A percentile compares a stretch with the other conserved stretches of the same genome.
These are phyloP conservation scores for Galerucella pusilla DNA, from an alignment of 2,888 invertebrate species.

Conservation along the genomic window DNA sequence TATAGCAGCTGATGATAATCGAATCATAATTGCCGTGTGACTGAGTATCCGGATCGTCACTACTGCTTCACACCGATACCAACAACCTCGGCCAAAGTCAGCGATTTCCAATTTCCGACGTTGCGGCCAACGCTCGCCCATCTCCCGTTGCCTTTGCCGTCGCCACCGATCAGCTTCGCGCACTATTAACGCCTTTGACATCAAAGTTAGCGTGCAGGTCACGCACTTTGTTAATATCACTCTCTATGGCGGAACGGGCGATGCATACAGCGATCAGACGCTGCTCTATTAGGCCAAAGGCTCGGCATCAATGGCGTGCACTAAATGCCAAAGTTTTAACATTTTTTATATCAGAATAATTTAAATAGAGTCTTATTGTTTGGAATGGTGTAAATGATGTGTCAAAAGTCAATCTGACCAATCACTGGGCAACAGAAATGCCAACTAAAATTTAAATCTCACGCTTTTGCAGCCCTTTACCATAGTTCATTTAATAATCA, in stretches of 20 bases:
- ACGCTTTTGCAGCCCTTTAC: too few species aligned
- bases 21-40: slow-evolving; percentile 10
- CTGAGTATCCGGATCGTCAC: slow-evolving; percentile 1
- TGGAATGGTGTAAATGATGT: too few species aligned
- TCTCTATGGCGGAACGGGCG: slow-evolving; percentile 22
- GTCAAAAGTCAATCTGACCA: too few species aligned
- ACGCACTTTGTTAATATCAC: slow-evolving; percentile 37
- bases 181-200: slow-evolving; percentile 38
- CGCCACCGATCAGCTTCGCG: slow-evolving; percentile 10
- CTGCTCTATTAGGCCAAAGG: neutral
- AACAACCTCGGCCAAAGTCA: slow-evolving; percentile 23
- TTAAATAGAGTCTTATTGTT: too few species aligned
- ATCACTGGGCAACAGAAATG: too few species aligned
- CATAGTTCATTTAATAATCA: too few species aligned
- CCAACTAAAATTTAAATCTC: too few species aligned
- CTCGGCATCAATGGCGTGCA: neutral
- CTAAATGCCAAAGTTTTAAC: too few species aligned
- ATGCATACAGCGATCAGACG: slow-evolving; percentile 3
- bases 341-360: too few species aligned
- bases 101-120: slow-evolving; percentile 35
- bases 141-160: neutral
- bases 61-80: slow-evolving; percentile 17
- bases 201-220: slow-evolving; percentile 32
- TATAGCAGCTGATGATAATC: neutral
- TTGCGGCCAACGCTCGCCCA: slow-evolving; percentile 12